These are phyloP conservation scores for Pelvicachromis taeniatus DNA, from an alignment of 2,113 vertebrate species.

Conservation along the genomic window DNA sequence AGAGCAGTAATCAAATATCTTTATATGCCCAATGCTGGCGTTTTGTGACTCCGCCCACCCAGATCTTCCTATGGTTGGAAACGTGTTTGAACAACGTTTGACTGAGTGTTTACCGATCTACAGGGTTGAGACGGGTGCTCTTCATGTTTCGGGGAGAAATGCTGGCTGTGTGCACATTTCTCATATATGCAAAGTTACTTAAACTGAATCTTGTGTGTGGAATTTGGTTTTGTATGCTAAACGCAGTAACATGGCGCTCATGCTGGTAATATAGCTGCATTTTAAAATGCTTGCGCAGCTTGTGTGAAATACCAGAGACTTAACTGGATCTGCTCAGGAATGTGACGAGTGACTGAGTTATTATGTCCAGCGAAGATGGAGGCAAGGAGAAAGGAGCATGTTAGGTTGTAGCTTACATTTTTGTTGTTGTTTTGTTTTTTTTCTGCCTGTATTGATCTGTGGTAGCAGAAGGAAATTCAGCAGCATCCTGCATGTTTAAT, in stretches of 20 bases:
- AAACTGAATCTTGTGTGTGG: neutral
- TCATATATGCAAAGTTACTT: neutral
- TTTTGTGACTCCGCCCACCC: no score
- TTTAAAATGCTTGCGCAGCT: neutral
- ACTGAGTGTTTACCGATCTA: neutral
- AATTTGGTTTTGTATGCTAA: neutral
- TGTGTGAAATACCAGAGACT: constrained; percentile 47
- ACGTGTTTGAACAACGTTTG: neutral
- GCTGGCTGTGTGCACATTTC: neutral
- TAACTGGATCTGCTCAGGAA: constrained; percentile 58
- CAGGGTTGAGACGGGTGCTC: neutral
- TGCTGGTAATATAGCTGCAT: neutral
- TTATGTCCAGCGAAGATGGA: constrained; percentile 28
- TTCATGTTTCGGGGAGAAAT: neutral
- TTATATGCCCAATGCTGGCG: no score
- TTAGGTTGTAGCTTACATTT: neutral
- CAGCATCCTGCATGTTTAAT: neutral
- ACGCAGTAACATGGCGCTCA: neutral
- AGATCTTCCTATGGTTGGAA: no score
- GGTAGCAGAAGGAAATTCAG: neutral
- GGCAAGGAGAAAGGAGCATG: neutral
- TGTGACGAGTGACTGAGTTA: constrained; percentile 44
- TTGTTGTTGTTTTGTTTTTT: neutral
- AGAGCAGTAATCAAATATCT: no score
- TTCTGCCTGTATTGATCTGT: neutral